Base-by-base conservation (phyloP, 2,888 invertebrate genomes). In the Aradus depressus region DNA sequence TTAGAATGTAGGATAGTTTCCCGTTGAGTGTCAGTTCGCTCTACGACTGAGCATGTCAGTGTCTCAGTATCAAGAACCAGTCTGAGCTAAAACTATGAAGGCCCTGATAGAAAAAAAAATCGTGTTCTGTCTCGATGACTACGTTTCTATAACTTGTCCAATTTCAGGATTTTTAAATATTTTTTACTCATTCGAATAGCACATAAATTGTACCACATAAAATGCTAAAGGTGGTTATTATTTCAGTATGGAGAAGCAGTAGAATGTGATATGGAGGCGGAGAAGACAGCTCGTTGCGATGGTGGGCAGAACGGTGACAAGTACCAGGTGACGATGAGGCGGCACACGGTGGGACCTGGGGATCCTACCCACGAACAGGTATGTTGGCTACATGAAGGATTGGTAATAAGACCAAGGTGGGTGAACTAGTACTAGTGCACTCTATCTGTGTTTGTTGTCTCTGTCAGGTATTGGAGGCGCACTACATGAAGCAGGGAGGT, bases 311-410 rank as follows among this genome's bases (percentile, higher is more conserved):
- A 50, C 31, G 52, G 55, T 26, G 61, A 62, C 50, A 61, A 59
- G 38, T 61, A 61, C 41, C 60, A 60, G 28, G 57, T 62, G 4
- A 82, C 84, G 42, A 79, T 84, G 44, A 73, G 93, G 32, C 72
- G 93, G 18, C 93, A 95, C 67, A 95, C 95, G 0, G 92, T 95
- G 1, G 93, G 93, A 0, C 90, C 90, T 0, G 91, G 91, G 3
- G 90, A 92, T 71, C 81, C 87, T 26, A 76, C 85, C 0, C 89
- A 89, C 63, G 83, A 86, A 60, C 86, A 85, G 72, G 81, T 76
- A 59, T 52, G 62, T 51, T 25, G 21, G 21, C n/a, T n/a, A n/a
- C n/a, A n/a, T n/a, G n/a, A n/a, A n/a, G n/a, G n/a, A n/a, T n/a
- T n/a, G n/a, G n/a, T n/a, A n/a, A n/a, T n/a, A n/a, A n/a, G n/a